These are phyloP conservation scores for Leucophora obtusa DNA, from an alignment of 2,888 invertebrate genomes.

Conservation along the genomic window DNA sequence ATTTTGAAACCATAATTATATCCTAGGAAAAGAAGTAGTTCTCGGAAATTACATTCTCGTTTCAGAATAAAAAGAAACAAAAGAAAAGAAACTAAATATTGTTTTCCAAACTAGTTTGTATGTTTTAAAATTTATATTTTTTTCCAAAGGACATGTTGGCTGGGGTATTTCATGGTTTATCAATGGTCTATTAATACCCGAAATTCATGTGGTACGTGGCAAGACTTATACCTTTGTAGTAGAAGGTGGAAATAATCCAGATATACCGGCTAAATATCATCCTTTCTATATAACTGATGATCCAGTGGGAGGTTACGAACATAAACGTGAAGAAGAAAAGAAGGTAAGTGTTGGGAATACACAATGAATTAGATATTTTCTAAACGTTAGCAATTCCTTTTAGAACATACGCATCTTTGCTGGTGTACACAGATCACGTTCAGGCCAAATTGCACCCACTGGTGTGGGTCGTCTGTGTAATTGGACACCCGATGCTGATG, in stretches of 20 bases:
- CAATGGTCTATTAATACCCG: constrained; percentile 94
- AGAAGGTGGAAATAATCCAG: constrained; percentile 90
- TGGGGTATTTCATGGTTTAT: constrained; percentile 98
- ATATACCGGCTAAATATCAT: constrained; percentile 90
- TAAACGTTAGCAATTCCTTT: neutral
- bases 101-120: too few species aligned
- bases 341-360: constrained; percentile 80
- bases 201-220: constrained; percentile 92
- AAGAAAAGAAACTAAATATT: too few species aligned
- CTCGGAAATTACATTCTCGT: too few species aligned
- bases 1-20: too few species aligned
- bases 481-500: constrained; percentile 88
- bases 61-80: too few species aligned
- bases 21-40: too few species aligned
- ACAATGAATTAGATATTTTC: neutral
- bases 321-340: constrained; percentile 89
- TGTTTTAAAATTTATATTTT: neutral
- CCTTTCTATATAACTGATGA: constrained; percentile 97
- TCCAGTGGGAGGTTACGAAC: constrained; percentile 92
- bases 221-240: constrained; percentile 92
- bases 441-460: constrained; percentile 85
- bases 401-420: constrained; percentile 90
- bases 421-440: constrained; percentile 85
- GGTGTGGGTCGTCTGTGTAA: constrained; percentile 92
- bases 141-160: constrained; percentile 88